Conservation (phyloP, 2,797 vertebrate species). For the Liparis tanakae region DNA sequence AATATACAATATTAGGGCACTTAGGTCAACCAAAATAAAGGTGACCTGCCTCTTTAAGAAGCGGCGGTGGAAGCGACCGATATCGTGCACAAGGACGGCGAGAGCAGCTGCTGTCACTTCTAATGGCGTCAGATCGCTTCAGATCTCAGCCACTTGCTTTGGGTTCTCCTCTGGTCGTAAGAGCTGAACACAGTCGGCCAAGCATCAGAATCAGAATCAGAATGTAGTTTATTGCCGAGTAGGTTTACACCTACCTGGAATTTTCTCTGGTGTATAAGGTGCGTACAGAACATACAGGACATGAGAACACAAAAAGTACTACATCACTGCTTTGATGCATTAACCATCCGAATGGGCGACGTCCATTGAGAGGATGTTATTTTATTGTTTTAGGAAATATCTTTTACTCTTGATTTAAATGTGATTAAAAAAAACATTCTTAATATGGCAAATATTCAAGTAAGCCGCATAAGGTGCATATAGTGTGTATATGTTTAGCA, state of each 20-base stretch:
- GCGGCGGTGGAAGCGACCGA: slow-evolving; percentile 64
- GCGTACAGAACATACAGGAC: too few relatives aligned
- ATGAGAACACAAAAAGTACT: too few relatives aligned
- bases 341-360: slow-evolving; percentile 25
- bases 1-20: slow-evolving; percentile 22
- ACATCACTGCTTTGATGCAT: slow-evolving; percentile 32
- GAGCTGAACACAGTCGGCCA: slow-evolving; percentile 43
- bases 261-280: too few relatives aligned
- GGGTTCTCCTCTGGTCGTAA: slow-evolving; percentile 42
- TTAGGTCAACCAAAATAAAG: slow-evolving; percentile 53
- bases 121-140: slow-evolving; percentile 77
- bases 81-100: slow-evolving; percentile 68
- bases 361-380: slow-evolving; percentile 25
- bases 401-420: not conserved
- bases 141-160: slow-evolving; percentile 55
- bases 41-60: slow-evolving; percentile 76
- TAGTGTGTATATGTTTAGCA: slow-evolving; percentile 10
- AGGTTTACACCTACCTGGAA: too few relatives aligned
- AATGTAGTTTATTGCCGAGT: too few relatives aligned
- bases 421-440: not conserved
- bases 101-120: slow-evolving; percentile 81
- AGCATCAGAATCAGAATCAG: too few relatives aligned
- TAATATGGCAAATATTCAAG: not conserved
- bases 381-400: slow-evolving; percentile 12
- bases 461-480: not conserved